These are phyloP conservation scores for Drosophila dives DNA, from an alignment of 2,888 invertebrate species.

Conservation along the genomic window DNA sequence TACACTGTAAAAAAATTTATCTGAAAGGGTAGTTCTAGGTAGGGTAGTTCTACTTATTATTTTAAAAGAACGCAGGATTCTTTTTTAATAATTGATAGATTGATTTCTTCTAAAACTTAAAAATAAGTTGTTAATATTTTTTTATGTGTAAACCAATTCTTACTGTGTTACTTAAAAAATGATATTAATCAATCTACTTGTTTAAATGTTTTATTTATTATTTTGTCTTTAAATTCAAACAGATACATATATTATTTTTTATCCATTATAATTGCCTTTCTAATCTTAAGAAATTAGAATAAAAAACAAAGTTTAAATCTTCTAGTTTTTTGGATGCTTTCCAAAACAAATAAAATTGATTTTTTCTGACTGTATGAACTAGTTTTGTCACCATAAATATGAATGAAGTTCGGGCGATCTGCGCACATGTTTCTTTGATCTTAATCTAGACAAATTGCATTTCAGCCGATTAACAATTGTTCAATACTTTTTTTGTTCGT, in stretches of 20 bases:
- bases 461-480: slow-evolving; percentile 13
- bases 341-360: neutral
- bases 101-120: no score
- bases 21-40: slow-evolving; percentile 27
- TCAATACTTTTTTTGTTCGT: neutral
- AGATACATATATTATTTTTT: no score
- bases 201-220: neutral
- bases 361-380: slow-evolving; percentile 38
- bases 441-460: neutral
- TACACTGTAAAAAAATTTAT: neutral
- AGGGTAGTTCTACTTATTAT: slow-evolving; percentile 30
- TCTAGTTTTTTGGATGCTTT: neutral
- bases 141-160: no score
- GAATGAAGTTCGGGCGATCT: slow-evolving; percentile 42
- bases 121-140: no score
- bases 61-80: neutral
- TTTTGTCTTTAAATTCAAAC: neutral
- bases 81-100: no score
- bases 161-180: neutral
- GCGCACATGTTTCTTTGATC: slow-evolving; percentile 12
- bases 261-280: neutral
- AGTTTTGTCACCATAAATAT: slow-evolving; percentile 59
- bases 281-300: neutral
- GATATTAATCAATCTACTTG: neutral
- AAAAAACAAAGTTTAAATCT: neutral